Evolutionary conservation across 2,797 vertebrate species (phyloP).

Genomic region (Philypnodon macrostomus): DNA sequence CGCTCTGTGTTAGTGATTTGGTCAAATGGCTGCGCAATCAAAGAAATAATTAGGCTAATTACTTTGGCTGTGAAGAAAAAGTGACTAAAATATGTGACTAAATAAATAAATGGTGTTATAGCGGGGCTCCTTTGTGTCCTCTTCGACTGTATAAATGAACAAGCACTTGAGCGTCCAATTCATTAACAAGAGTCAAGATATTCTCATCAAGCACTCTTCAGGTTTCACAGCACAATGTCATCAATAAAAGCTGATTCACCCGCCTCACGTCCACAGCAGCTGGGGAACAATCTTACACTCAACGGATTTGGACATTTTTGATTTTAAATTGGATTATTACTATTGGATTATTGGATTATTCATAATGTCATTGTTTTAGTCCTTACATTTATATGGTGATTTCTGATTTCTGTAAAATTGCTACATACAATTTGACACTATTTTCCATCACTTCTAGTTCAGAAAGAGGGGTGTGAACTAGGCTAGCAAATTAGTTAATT

Average conservation of each 20-base stretch:
- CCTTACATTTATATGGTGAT: no score
- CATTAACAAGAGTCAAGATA: conserved; percentile 8
- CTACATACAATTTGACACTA: no score
- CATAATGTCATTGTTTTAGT: no score
- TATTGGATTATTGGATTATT: no score
- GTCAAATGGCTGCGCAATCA: conserved; percentile 14
- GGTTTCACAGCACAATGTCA: conserved; percentile 13
- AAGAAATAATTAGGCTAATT: conserved; percentile 19
- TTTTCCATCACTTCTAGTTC: no score
- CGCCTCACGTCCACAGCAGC: not conserved
- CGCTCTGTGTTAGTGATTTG: conserved; percentile 19
- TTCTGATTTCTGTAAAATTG: no score
- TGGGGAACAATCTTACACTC: not conserved
- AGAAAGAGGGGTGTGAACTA: no score
- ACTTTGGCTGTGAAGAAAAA: conserved; percentile 16
- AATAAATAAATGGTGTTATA: not conserved
- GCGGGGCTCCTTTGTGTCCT: not conserved
- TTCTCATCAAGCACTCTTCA: conserved; percentile 16
- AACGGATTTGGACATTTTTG: no score
- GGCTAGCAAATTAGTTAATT: no score
- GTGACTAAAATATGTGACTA: conserved; percentile 1
- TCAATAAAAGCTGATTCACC: conserved; percentile 3
- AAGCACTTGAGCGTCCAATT: conserved; percentile 5
- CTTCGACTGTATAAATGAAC: conserved; percentile 5
- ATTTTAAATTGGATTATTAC: no score